Evolutionary conservation across 2,113 vertebrate species (phyloP).

Genomic region (Hylia prasina): DNA sequence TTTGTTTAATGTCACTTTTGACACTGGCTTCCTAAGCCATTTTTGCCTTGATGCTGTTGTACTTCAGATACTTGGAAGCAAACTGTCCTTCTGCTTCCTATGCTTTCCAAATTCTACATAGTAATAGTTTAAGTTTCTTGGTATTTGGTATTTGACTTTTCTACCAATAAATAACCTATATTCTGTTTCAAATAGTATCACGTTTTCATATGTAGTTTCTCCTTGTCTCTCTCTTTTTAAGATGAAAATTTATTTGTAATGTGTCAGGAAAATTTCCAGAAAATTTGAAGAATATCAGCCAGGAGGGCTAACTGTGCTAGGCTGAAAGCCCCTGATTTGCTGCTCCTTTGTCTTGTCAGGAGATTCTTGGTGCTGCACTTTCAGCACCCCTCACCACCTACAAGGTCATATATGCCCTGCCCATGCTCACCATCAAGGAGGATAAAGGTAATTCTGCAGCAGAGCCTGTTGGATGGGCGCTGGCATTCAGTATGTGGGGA

Average conservation of each 20-base stretch:
- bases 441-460: conserved; percentile 86
- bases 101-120: background rate
- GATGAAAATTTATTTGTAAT: background rate
- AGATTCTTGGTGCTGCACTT: conserved; percentile 87
- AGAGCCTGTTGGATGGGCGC: background rate
- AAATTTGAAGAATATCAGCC: background rate
- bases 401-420: conserved; percentile 87
- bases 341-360: conserved; percentile 69
- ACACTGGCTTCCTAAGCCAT: background rate
- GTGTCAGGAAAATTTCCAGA: background rate
- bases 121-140: background rate
- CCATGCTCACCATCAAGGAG: conserved; percentile 98
- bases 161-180: background rate
- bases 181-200: background rate
- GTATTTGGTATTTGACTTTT: background rate
- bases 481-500: accelerated
- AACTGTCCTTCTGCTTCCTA: background rate
- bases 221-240: background rate
- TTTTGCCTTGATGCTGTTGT: background rate
- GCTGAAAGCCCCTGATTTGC: background rate
- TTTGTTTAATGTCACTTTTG: background rate
- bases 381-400: conserved; percentile 86
- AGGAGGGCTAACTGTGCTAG: background rate
- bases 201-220: background rate
- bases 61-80: background rate